Percentiles rank a stretch among this genome's conserved stretches.
phyloP scores from a whole-genome alignment of 2,113 vertebrate species.

The Euleptes europaea region DNA sequence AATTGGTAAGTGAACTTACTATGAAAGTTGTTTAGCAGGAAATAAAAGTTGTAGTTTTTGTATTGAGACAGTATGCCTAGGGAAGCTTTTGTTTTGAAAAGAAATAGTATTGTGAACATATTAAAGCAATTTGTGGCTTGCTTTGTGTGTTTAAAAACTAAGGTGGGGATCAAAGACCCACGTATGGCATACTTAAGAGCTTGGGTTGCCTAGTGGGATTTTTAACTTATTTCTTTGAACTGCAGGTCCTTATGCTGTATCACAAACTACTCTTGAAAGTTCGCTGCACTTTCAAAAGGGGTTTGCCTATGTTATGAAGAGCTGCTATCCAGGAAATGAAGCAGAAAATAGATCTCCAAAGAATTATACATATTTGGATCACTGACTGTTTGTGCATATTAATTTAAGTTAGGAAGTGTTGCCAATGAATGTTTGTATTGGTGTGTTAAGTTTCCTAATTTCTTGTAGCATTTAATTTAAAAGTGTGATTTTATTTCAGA shows the following conservation, averaged over 20 bases:
- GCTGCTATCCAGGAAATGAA: not conserved
- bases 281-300: not conserved
- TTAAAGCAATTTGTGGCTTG: not conserved
- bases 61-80: not conserved
- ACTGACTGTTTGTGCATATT: not conserved
- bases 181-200: not conserved
- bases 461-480: conserved; percentile 28
- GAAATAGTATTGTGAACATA: not conserved
- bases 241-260: not conserved
- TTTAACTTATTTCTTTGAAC: not conserved
- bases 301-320: not conserved
- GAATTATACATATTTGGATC: not conserved
- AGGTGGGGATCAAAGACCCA: not conserved
- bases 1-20: conserved; percentile 74
- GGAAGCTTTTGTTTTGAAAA: not conserved
- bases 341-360: not conserved
- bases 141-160: not conserved
- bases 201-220: not conserved
- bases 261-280: not conserved
- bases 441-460: conserved; percentile 43
- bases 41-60: not conserved
- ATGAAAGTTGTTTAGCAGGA: not conserved
- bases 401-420: not conserved
- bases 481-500: conserved; percentile 79
- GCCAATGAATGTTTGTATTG: not conserved